Evolutionary conservation across 1,140 invertebrate genomes (phyloP), one percentile per base, ranked within the genome.

Genomic region (Anadara kagoshimensis): DNA sequence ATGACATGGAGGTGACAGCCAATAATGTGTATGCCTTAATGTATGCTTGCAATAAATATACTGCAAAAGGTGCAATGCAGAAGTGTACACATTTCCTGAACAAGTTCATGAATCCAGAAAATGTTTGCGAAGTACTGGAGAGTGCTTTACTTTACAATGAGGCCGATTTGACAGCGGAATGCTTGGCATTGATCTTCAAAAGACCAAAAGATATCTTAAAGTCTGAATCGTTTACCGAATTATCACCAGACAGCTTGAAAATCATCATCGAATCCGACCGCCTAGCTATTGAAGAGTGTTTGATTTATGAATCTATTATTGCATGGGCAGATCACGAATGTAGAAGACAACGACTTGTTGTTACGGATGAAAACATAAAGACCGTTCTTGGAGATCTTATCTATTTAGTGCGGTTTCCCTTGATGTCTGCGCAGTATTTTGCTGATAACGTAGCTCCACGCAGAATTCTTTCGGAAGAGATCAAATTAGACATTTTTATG

Each of bases 11-110:
- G 29, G 29, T 36, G 7, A 36, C 2, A 36, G 29, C 2, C 2
- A 36, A 36, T 36, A 36, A 36, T 36, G 29, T 36, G 7, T 36
- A 7, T 36, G 29, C 29, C 14, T 7, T 81, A 18, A 24, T 81
- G 1, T 78, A 81, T 44, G 51, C 51, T 16, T 73, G 76, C n/a
- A 71, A 78, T 26, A 81, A 81, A 68, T 81, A 81, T 56, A 51
- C 41, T 20, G 66, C 78, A 1, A 61, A 36, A 49, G 56, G 44
- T 45, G 59, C 78, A 18, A 62, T 76, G 14, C 54, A 73, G 43
- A 73, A 71, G 47, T 81, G 79, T 56, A 45, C 71, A 36, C 62
- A 74, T 36, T 61, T 49, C 12, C 51, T 81, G 14, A 73, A 72
- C 45, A 64, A 58, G 20, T 61, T 56, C 20, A 71, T 81, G 54